These are phyloP conservation scores for Athalia rosae DNA, from an alignment of 2,888 invertebrate species.

Conservation along the genomic window DNA sequence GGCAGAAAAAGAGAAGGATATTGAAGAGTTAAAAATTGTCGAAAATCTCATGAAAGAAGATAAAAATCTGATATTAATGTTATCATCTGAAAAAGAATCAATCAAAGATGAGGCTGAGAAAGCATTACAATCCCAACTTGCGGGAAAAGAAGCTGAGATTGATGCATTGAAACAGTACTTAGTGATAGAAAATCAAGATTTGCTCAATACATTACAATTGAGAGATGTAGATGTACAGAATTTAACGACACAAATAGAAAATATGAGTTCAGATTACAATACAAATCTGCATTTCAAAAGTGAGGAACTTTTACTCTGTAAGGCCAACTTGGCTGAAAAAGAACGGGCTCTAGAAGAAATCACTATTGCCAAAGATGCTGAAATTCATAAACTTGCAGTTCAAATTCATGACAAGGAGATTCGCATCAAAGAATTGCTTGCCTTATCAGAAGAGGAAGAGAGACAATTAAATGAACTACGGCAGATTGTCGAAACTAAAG, in stretches of 20 bases:
- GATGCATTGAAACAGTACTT: slow-evolving; percentile 42
- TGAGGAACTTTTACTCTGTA: slow-evolving; percentile 54
- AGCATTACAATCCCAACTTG: slow-evolving; percentile 51
- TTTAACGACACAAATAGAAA: slow-evolving; percentile 57
- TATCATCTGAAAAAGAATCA: slow-evolving; percentile 61
- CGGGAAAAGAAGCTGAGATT: slow-evolving; percentile 39
- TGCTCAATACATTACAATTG: slow-evolving; percentile 52
- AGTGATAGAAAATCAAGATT: slow-evolving; percentile 21
- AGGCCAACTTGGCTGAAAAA: slow-evolving; percentile 59
- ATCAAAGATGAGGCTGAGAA: slow-evolving; percentile 56
- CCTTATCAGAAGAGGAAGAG: slow-evolving; percentile 76
- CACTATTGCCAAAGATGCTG: slow-evolving; percentile 80
- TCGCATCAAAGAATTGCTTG: slow-evolving; percentile 76
- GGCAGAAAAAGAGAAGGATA: slow-evolving; percentile 55
- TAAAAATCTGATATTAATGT: slow-evolving; percentile 53
- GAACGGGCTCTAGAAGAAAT: slow-evolving; percentile 71
- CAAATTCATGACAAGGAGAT: slow-evolving; percentile 75
- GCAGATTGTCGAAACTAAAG: slow-evolving; percentile 81
- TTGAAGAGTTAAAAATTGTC: slow-evolving; percentile 52
- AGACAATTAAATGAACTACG: slow-evolving; percentile 78
- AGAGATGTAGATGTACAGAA: slow-evolving; percentile 60
- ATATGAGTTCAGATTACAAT: slow-evolving; percentile 50
- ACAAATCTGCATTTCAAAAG: slow-evolving; percentile 56
- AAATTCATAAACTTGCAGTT: slow-evolving; percentile 83
- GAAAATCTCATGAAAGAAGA: slow-evolving; percentile 57